Evolutionary conservation across 2,797 vertebrate genomes (phyloP), one percentile per base, ranked within the genome.

Genomic region (Miichthys miiuy): DNA sequence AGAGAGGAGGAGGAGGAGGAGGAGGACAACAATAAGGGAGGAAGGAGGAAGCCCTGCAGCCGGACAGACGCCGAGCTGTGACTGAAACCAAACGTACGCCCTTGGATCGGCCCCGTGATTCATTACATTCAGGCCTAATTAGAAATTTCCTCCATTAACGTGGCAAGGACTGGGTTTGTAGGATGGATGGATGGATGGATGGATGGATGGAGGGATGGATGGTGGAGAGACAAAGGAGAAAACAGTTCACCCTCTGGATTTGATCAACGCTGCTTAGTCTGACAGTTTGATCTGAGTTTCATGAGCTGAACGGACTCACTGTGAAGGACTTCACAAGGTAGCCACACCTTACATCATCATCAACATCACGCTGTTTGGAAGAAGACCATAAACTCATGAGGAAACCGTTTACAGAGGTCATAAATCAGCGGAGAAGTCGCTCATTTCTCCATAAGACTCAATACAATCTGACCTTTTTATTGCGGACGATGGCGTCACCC

Each of bases 101-200:
- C 41, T 11, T 6, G 11, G 58, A 34, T 3, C 30, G 20, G 21
- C 34, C 71, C 50, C 46, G 54, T 67, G 76, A 82, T 85, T 83
- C n/a, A 74, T 83, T 71, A 61, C 38, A 16, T 44, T 74, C 41
- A 38, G 0, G 61, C 3, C 23, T 75, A 48, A 80, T 82, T 66
- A 67, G 18, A 51, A 60, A 77, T 27, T 9, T 21, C 48, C 57
- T 71, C 58, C 75, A 74, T 90, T 83, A 87, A 75, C 21, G 34
- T 41, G 47, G 56, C 14, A 17, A 50, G 66, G 63, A 62, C 21
- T 1, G 2, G 20, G 61, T 23, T 8, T 4, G 4, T 5, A 20
- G 66, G n/a, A 14, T 21, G 6, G 20, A 68, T 14, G 11, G n/a
- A 65, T 6, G 44, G 52, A 52, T 67, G 64, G 25, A 27, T 20